Conservation (phyloP, 2,113 vertebrate species). For the Mus spicilegus region DNA sequence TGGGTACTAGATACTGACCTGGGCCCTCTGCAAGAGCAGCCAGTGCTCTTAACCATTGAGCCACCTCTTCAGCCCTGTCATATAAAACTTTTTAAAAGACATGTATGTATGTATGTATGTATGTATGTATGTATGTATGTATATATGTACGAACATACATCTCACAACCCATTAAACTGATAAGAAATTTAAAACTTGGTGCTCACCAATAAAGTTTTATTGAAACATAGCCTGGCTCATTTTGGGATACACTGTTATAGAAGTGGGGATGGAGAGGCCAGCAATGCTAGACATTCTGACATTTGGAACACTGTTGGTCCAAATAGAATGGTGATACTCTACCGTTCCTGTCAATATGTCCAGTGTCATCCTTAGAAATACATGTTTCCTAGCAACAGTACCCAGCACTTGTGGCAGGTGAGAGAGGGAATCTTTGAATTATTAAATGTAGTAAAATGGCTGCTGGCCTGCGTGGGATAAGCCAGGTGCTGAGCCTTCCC, state of each 20-base stretch:
- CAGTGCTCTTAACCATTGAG: not conserved
- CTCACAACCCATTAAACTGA: not conserved
- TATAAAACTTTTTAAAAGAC: not conserved
- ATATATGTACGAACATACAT: too few relatives aligned
- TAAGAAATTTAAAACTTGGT: not conserved
- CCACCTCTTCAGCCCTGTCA: not conserved
- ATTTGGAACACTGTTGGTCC: too few relatives aligned
- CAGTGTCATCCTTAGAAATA: not conserved
- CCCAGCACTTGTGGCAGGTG: not conserved
- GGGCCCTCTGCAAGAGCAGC: not conserved
- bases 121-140: too few relatives aligned
- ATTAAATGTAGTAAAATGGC: not conserved
- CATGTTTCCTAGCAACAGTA: not conserved
- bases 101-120: not conserved
- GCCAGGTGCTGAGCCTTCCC: not conserved
- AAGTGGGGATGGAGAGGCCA: fast-evolving
- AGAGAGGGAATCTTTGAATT: not conserved
- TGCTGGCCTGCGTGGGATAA: fast-evolving
- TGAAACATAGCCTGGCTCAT: not conserved
- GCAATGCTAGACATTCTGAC: not conserved
- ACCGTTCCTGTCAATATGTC: fast-evolving
- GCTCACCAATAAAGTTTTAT: not conserved
- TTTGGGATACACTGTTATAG: fast-evolving
- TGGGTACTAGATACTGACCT: not conserved
- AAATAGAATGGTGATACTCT: not conserved